These are phyloP conservation scores for Dermolepida albohirtum DNA, from an alignment of 2,888 invertebrate genomes.

Conservation along the genomic window DNA sequence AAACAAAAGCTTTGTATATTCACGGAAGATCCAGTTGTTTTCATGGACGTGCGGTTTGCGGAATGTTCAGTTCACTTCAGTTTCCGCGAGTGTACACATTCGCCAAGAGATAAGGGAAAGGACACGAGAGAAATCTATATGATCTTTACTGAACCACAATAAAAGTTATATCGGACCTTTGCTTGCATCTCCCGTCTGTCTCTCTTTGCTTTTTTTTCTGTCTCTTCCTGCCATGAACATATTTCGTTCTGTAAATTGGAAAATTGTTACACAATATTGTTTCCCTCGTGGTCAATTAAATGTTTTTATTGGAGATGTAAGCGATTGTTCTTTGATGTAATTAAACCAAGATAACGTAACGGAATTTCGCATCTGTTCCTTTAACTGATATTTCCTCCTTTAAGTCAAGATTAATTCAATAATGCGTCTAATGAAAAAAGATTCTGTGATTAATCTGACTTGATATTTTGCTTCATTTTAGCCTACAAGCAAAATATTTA, in stretches of 20 bases:
- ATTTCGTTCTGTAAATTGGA: constrained; percentile 18
- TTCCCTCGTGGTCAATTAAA: constrained; percentile 31
- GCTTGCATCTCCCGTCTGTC: background rate
- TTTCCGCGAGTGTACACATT: constrained; percentile 19
- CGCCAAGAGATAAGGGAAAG: background rate
- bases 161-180: constrained; percentile 19
- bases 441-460: no score
- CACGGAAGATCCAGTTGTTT: constrained; percentile 25
- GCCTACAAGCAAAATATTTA: no score
- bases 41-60: constrained; percentile 19
- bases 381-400: background rate
- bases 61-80: constrained; percentile 30
- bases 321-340: constrained; percentile 11
- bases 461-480: no score
- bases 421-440: no score
- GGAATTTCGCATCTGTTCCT: background rate
- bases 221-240: constrained; percentile 8
- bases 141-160: constrained; percentile 27
- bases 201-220: constrained; percentile 1
- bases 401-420: no score
- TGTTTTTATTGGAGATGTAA: constrained; percentile 22
- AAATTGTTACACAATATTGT: constrained; percentile 22
- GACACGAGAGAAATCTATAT: constrained; percentile 35
- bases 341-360: constrained; percentile 2
- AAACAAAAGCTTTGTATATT: constrained; percentile 31